Evolutionary conservation across 2,797 vertebrate genomes (phyloP), one percentile per base, ranked within the genome.

Genomic region (Anabacerthia variegaticeps): DNA sequence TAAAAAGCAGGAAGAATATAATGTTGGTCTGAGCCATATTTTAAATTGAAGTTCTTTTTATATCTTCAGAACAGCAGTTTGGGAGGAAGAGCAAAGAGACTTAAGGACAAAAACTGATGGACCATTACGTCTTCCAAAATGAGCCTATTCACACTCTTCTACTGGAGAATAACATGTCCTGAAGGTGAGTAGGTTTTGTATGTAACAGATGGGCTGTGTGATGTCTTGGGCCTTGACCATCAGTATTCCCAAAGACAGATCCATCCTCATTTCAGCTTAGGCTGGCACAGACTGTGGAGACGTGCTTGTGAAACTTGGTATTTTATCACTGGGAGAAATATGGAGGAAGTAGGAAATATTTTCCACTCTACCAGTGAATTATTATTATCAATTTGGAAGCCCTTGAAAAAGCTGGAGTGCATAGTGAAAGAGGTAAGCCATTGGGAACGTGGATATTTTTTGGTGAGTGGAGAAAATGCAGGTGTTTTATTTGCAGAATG

Each of bases 151-250:
- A 73, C 30, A 3, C 44, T 58, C 62, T 69, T 52, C 61, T 90
- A 0, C 80, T 62, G 93, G 93, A 85, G 67, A 72, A 79, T 41
- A 72, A n/a, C 43, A 6, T 74, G 85, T 82, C 78, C 67, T 91
- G 82, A 96, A 82, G 96, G 97, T 97, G 94, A 96, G 95, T 86
- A 30, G n/a, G 21, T 74, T 85, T 85, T 65, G 41, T 78, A 1
- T 55, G 55, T 52, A 84, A 55, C 27, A 67, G 48, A 58, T 61
- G 48, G 86, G 34, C 58, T 88, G 41, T 61, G 20, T 2, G 0
- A 3, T 32, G 39, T 12, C 62, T 54, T 51, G 46, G 34, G 37
- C 32, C 30, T 68, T 72, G 76, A 68, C 55, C 21, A 26, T 68
- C 23, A 43, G 20, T 36, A 48, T 91, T 43, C 61, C 51, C 44